Base-by-base conservation (phyloP, 2,113 vertebrate species). In the Mesembrinibis cayennensis region DNA sequence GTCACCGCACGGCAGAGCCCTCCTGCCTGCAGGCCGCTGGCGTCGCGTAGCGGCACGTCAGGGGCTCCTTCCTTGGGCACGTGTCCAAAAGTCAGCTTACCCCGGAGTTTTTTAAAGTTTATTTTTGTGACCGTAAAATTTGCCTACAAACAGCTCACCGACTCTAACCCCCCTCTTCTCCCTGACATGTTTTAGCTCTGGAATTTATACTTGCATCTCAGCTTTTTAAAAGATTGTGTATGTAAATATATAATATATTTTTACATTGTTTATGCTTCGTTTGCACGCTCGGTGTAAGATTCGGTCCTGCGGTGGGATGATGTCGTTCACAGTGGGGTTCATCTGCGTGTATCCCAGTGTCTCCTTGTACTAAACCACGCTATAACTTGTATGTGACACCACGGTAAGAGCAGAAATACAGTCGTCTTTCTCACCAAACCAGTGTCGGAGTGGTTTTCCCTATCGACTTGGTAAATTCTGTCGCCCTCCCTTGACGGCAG, bases 221-320 rank as follows among this genome's bases (percentile, higher is more conserved):
- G 87, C 90, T 95, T 90, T 82, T 72, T 56, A 86, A 82, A 59
- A 49, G 56, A 40, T 44, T 0, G 40, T 32, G 23, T 67, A 3
- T 95, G 94, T 74, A 74, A 90, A 95, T 69, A 87, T 21, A 36
- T 56, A 36, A 67, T 87, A 71, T 90, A 78, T 93, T 95, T 95
- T 95, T 87, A 93, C 87, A 87, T 90, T 16, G 44, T 38, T 87
- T 52, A 8, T 15, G 93, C 93, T 88, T 91, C 5, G 6, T 83
- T 94, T 83, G 93, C 93, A 88, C 66, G 66, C 93, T 80, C 9
- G 89, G 74, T 63, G 82, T 52, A 9, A 45, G 69, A 3, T 13
- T 7, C 6, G 92, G 59, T 36, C 59, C 71, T n/a, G 65, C 5
- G 30, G 66, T 16, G 66, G 83, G 89, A 13, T 30, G 88, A 2